A percentile compares a stretch with the other conserved stretches of the same genome.
phyloP scores from a whole-genome alignment of 2,797 vertebrate species.

The Morus bassanus region DNA sequence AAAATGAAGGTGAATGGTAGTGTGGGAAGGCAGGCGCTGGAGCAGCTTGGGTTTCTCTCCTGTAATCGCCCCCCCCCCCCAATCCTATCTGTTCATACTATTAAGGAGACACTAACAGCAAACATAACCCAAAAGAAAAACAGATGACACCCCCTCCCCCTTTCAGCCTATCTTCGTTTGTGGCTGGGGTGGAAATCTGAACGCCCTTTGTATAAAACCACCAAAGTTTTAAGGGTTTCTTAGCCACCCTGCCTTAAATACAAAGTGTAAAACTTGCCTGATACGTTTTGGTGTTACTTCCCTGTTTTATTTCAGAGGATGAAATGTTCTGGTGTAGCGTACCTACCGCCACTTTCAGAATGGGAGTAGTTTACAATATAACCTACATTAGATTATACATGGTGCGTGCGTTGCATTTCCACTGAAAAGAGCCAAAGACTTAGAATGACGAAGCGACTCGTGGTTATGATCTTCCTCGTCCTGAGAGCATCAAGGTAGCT shows the following conservation, averaged over 20 bases:
- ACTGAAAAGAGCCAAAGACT: not conserved
- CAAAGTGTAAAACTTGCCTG: not conserved
- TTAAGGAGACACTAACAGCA: not conserved
- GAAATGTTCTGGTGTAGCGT: not conserved
- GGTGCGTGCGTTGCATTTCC: not conserved
- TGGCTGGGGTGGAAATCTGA: not conserved
- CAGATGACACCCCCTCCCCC: not conserved
- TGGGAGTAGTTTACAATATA: constrained; percentile 1
- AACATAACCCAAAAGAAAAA: not conserved
- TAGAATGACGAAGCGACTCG: not conserved
- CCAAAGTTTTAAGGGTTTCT: constrained; percentile 14
- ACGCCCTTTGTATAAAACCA: not conserved
- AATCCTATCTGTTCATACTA: not conserved
- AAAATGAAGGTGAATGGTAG: constrained; percentile 2
- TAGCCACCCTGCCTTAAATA: not conserved
- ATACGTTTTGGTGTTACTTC: not conserved
- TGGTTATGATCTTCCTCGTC: not conserved
- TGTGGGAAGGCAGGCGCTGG: not conserved
- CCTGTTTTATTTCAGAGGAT: not conserved
- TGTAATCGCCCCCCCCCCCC: not conserved
- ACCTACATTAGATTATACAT: constrained; percentile 13
- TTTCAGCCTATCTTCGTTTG: not conserved
- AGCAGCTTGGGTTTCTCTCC: not conserved
- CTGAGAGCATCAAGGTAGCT: not conserved
- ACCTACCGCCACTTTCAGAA: not conserved